Evolutionary conservation across 2,888 invertebrate genomes (phyloP).

Genomic region (Polyommatus icarus): DNA sequence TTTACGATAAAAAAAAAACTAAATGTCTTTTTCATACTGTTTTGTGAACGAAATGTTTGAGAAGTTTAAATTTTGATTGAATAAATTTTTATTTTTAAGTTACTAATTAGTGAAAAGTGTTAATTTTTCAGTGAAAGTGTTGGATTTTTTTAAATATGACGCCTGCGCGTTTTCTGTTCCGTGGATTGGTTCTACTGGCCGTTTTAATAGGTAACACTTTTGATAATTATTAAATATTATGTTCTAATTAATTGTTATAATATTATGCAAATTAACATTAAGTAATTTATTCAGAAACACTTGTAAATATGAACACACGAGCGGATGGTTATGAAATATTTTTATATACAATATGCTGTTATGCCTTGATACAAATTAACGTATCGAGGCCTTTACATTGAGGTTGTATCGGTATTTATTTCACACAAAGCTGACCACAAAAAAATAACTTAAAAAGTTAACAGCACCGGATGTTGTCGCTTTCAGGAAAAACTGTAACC

Average conservation of each 20-base stretch:
- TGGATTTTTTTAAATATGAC: conserved; percentile 60
- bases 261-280: neutral
- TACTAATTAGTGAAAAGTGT: conserved; percentile 30
- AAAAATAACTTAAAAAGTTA: neutral
- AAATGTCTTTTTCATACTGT: conserved; percentile 26
- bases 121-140: conserved; percentile 67
- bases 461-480: neutral
- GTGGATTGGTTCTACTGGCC: conserved; percentile 59
- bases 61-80: neutral
- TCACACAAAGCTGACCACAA: neutral
- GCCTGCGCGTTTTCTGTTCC: conserved; percentile 52
- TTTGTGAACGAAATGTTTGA: conserved; percentile 22
- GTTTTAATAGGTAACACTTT: conserved; percentile 59
- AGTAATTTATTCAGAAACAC: neutral
- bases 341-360: neutral
- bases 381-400: conserved; percentile 14
- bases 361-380: conserved; percentile 19
- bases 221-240: neutral
- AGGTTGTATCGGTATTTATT: conserved; percentile 3
- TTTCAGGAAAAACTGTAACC: neutral
- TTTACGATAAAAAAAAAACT: conserved; percentile 37
- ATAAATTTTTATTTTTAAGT: conserved; percentile 11
- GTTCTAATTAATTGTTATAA: neutral
- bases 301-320: neutral
- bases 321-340: conserved; percentile 16